phyloP scores from a whole-genome alignment of 1,140 invertebrate species.

The Penaeus indicus region DNA sequence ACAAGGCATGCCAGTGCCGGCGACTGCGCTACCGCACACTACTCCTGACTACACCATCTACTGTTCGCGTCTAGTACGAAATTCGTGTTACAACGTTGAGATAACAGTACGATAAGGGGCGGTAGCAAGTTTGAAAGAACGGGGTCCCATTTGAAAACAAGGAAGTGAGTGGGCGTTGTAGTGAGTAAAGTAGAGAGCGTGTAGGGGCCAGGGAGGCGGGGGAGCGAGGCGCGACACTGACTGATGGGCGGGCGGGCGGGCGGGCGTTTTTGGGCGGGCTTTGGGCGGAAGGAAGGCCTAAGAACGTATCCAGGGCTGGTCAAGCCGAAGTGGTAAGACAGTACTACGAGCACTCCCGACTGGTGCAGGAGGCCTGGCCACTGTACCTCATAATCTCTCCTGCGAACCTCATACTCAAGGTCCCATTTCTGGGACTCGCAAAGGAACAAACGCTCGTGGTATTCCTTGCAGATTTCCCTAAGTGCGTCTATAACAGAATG shows the following conservation, averaged over 20 bases:
- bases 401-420: slow-evolving; percentile 98
- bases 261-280: no score
- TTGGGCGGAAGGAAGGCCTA: no score
- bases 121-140: no score
- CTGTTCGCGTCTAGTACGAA: background rate
- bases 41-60: slow-evolving; percentile 46
- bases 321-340: slow-evolving; percentile 57
- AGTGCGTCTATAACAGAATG: slow-evolving; percentile 77
- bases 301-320: slow-evolving; percentile 57
- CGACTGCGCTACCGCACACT: slow-evolving; percentile 37
- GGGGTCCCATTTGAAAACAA: no score
- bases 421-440: slow-evolving; percentile 99
- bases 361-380: slow-evolving; percentile 59
- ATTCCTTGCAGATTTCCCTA: slow-evolving; percentile 92
- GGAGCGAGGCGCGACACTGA: background rate
- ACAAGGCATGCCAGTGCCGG: slow-evolving; percentile 59
- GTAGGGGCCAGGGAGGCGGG: background rate
- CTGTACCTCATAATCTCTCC: slow-evolving; percentile 97
- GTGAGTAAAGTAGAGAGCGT: background rate
- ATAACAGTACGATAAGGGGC: no score
- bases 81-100: background rate
- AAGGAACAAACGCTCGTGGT: slow-evolving; percentile 94
- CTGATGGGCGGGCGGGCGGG: no score
- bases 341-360: slow-evolving; percentile 55
- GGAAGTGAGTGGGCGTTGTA: slow-evolving; percentile 1